Evolutionary conservation across 37 sponge, comb jelly and placozoan species (phyloP), one percentile per base, ranked within the genome.

Genomic region (Haliclona indistincta): DNA sequence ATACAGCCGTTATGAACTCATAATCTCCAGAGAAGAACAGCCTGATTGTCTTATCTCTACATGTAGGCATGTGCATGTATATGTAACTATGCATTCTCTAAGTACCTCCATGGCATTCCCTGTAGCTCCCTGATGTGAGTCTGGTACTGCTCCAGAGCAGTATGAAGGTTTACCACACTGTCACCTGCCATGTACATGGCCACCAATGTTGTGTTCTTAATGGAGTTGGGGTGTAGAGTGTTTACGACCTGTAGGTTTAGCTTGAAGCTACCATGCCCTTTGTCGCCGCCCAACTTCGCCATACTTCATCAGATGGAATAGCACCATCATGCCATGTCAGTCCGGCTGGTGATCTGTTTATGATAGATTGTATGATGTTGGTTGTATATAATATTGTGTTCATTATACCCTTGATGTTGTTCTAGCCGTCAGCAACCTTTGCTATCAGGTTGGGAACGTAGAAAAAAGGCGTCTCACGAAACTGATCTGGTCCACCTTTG

Each of bases 21-120:
- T 86, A 86, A 58, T 86, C 80, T 1, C 84, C 84, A 34, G 49
- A 68, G 0, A 82, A 28, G 35, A 83, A 83, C 4, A 84, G 49
- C 53, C 56, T 25, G 3, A 83, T 45, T 22, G 36, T 60, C 44
- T 41, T 41, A 3, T 45, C 70, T 3, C 77, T 77, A 40, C 55
- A 36, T 39, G 11, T 62, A 35, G 30, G 25, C 19, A 23, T 23
- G 6, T 41, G 44, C 6, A 62, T 43, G 37, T 32, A 4, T 62
- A 54, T 62, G 10, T 5, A 35, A 20, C 6, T 80, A 33, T 2
- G 0, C 62, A 34, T 28, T 8, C 28, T 4, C 23, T 35, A 32
- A 19, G 26, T 71, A 82, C 82, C 38, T 74, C 58, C 65, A 66
- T 38, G 40, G 54, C 67, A 53, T 73, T 17, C 67, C 47, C 67